Base-by-base conservation (phyloP, 2,113 vertebrate genomes). In the Agapornis roseicollis region DNA sequence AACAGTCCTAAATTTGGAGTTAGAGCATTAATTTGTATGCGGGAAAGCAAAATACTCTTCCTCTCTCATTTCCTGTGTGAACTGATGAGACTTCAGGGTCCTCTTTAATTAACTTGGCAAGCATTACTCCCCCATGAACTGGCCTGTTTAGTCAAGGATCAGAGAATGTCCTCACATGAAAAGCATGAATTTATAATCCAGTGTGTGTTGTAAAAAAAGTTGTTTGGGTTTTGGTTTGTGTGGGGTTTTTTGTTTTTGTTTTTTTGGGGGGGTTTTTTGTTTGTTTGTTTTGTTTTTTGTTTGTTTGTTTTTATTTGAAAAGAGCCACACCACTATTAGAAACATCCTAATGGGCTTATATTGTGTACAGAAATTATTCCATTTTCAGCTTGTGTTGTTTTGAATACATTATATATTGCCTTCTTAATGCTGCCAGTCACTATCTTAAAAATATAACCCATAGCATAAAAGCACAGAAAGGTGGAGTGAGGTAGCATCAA, bases 41-140 rank as follows among this genome's bases (percentile, higher is more conserved):
- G 92, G 89, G 82, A 93, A 91, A 94, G 89, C 44, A 92, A 87
- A 95, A n/a, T 9, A 8, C 31, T 53, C 24, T 91, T 94, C 85
- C 68, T 88, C 49, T 76, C 37, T 58, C 2, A 1, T 95, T 96
- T 97, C 95, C 93, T 91, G 25, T 82, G 91, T 70, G 41, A 89
- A 73, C 2, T 77, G 41, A 58, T 88, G 78, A 55, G 65, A 91
- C 56, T 89, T 85, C 1, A 3, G 39, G 37, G n/a, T 82, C 14
- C 55, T 76, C 46, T 80, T 82, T 35, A 53, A 22, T 91, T 93
- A 65, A 58, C 63, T 85, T 91, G 49, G 49, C 53, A 89, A 70
- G 7, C 6, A 2, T 42, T 92, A 28, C 35, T 88, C 53, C 61
- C 53, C 49, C 4, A 12, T 83, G 63, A 52, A 27, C 56, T 28